Percentiles rank a stretch among this genome's conserved stretches.
Conservation (phyloP, 2,113 vertebrate species). For the Taurulus bubalis region DNA sequence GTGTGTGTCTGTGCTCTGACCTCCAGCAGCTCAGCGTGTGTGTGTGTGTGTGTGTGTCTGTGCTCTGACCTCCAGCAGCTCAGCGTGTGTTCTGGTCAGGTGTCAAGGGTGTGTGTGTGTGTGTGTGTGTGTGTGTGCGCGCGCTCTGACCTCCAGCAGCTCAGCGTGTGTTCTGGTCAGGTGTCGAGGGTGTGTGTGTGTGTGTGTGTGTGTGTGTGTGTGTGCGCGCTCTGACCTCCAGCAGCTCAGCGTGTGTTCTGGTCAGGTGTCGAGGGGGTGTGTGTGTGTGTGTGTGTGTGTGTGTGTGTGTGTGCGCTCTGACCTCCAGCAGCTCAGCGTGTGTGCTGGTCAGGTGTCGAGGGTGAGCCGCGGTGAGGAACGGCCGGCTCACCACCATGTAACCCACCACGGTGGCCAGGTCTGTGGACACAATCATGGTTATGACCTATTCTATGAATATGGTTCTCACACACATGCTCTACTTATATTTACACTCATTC, state of each 20-base stretch:
- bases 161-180: too few relatives aligned
- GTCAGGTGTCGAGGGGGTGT: constrained; percentile 89
- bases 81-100: constrained; percentile 89
- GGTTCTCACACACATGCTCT: neutral
- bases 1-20: constrained; percentile 73
- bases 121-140: too few relatives aligned
- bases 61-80: constrained; percentile 91
- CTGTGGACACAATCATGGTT: constrained; percentile 74
- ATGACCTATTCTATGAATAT: neutral
- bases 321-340: constrained; percentile 96
- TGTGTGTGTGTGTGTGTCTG: neutral
- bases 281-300: neutral
- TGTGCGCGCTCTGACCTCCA: constrained; percentile 86
- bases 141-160: too few relatives aligned
- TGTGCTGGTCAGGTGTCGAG: constrained; percentile 89
- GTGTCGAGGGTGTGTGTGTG: constrained; percentile 86
- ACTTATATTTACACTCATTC: neutral
- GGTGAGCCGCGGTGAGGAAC: constrained; percentile 89
- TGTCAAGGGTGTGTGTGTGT: constrained; percentile 93
- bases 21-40: constrained; percentile 91
- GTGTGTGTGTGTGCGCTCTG: constrained; percentile 34
- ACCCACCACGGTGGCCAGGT: constrained; percentile 95
- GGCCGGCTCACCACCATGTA: constrained; percentile 96
- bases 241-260: constrained; percentile 91
- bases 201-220: neutral